Percentiles rank a stretch among this genome's conserved stretches.
These are phyloP conservation scores for Euura lappo DNA, from an alignment of 1,140 invertebrate genomes.

Conservation along the genomic window DNA sequence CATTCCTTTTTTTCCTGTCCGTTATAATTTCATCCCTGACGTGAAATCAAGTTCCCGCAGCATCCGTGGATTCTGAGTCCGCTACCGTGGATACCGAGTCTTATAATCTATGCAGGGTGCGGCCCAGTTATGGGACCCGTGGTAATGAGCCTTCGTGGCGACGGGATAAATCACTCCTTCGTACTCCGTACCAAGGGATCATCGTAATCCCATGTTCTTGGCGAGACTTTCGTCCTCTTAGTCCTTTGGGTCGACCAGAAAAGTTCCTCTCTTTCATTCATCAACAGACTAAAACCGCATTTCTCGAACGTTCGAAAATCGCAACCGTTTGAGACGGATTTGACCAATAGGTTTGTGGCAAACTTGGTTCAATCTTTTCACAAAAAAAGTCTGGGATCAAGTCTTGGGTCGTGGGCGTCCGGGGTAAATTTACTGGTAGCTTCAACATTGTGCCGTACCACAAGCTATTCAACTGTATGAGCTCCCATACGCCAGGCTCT, in stretches of 20 bases:
- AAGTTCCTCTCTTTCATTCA: neutral
- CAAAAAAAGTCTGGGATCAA: neutral
- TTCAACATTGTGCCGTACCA: neutral
- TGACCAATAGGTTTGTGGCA: too few relatives aligned
- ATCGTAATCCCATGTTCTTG: conserved; percentile 49
- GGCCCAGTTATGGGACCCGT: conserved; percentile 52
- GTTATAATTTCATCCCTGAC: conserved; percentile 1
- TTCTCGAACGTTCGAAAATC: neutral
- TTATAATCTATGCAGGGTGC: conserved; percentile 51
- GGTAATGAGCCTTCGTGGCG: conserved; percentile 26
- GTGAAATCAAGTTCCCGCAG: neutral
- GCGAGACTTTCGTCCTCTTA: neutral
- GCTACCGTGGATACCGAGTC: conserved; percentile 1
- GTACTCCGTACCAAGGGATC: conserved; percentile 41
- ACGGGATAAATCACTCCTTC: conserved; percentile 55
- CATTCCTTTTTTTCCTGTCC: neutral
- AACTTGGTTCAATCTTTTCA: too few relatives aligned
- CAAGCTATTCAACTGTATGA: neutral
- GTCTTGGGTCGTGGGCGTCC: neutral
- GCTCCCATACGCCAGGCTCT: too few relatives aligned
- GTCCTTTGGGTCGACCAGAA: neutral
- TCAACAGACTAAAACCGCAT: neutral
- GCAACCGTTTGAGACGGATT: too few relatives aligned
- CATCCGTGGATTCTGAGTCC: neutral
- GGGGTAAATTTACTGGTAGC: neutral